These are phyloP conservation scores for Elegia similella DNA, from an alignment of 2,888 invertebrate species.

Conservation along the genomic window DNA sequence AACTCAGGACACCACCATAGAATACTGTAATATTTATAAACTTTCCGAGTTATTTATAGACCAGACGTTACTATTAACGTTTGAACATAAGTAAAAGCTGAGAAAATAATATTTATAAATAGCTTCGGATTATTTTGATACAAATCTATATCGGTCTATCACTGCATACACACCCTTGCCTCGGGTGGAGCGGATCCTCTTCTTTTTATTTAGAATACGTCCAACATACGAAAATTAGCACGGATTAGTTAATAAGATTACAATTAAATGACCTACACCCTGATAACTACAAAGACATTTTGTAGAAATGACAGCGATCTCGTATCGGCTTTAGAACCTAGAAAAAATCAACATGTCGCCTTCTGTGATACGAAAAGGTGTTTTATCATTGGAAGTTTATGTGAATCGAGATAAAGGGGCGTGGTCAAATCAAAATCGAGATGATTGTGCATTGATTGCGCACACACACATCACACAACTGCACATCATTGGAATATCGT, in stretches of 20 bases:
- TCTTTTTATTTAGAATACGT: conserved; percentile 65
- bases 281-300: conserved; percentile 81
- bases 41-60: conserved; percentile 80
- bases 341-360: conserved; percentile 82
- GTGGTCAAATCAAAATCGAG: conserved; percentile 56
- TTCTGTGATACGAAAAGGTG: conserved; percentile 67
- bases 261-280: conserved; percentile 80
- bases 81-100: conserved; percentile 81
- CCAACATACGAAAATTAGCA: conserved; percentile 69
- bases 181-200: conserved; percentile 76
- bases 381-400: conserved; percentile 69
- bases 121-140: conserved; percentile 82
- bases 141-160: conserved; percentile 78
- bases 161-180: conserved; percentile 80
- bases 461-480: too few relatives aligned
- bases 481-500: neutral
- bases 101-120: conserved; percentile 83
- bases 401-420: conserved; percentile 53
- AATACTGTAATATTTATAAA: conserved; percentile 80
- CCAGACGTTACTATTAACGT: conserved; percentile 80
- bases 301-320: conserved; percentile 78
- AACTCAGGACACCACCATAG: conserved; percentile 67
- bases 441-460: too few relatives aligned
- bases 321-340: conserved; percentile 81
- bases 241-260: conserved; percentile 70